Percentiles rank a stretch among this genome's conserved stretches.
Conservation (phyloP, 2,113 vertebrate genomes). For the Microcebus jonahi region DNA sequence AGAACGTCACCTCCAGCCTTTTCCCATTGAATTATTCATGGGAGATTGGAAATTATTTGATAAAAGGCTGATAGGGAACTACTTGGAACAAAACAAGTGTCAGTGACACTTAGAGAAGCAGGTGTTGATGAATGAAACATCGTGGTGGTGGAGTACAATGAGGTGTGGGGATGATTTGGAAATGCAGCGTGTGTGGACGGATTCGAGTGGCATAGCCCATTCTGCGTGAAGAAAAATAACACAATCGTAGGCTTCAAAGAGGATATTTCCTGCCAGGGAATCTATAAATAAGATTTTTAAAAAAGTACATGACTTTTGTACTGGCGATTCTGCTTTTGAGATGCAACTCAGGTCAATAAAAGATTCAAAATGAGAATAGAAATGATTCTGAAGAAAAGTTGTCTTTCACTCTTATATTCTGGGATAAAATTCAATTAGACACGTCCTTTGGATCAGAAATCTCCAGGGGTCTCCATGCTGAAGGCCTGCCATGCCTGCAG, state of each 20-base stretch:
- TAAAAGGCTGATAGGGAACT: conserved; percentile 26
- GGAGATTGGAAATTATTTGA: conserved; percentile 23
- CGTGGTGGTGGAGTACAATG: not conserved
- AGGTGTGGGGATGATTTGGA: not conserved
- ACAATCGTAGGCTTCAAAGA: not conserved
- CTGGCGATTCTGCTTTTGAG: conserved; percentile 32
- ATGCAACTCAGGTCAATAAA: not conserved
- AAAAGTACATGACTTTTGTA: conserved; percentile 45
- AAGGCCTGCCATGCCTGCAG: not conserved
- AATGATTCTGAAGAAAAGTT: not conserved
- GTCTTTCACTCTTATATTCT: not conserved
- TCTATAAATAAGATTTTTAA: not conserved
- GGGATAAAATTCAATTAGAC: not conserved
- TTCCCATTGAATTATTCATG: conserved; percentile 43
- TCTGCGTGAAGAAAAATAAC: conserved; percentile 50
- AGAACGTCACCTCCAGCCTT: not conserved
- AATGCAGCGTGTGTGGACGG: not conserved
- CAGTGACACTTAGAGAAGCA: conserved; percentile 33
- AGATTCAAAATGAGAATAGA: not conserved
- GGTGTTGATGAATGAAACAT: conserved; percentile 57
- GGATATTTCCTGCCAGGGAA: not conserved
- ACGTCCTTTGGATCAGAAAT: not conserved
- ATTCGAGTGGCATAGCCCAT: conserved; percentile 40
- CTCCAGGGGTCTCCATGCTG: not conserved
- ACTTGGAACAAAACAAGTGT: conserved; percentile 33